Evolutionary conservation across 2,888 invertebrate species (phyloP).

Genomic region (Belgica antarctica): DNA sequence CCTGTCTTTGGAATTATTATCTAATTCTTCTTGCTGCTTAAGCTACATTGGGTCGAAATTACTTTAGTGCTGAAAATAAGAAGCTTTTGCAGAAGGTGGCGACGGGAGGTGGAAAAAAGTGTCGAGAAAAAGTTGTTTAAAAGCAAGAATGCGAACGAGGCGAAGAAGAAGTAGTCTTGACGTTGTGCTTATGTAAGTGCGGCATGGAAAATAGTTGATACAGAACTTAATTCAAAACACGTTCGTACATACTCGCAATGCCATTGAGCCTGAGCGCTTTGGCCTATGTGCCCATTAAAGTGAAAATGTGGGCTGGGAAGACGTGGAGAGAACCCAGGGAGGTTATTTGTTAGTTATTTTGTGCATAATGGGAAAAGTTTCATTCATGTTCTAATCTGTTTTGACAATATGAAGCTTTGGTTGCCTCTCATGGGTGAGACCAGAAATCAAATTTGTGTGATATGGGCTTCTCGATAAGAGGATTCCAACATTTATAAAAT

Average conservation of each 20-base stretch:
- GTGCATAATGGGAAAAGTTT: conserved; percentile 6
- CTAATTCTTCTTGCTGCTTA: neutral
- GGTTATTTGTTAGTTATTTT: neutral
- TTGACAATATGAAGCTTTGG: neutral
- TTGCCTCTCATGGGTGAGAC: neutral
- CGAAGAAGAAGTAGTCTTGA: conserved; percentile 16
- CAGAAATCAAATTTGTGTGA: neutral
- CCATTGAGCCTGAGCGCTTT: neutral
- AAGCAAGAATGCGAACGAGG: neutral
- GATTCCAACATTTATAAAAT: too few relatives aligned
- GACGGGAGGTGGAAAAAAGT: neutral
- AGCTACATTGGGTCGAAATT: neutral
- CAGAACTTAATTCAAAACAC: conserved; percentile 38
- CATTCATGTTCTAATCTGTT: neutral
- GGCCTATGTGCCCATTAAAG: neutral
- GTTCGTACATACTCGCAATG: conserved; percentile 11
- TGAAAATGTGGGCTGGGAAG: neutral
- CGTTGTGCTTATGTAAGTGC: conserved; percentile 34
- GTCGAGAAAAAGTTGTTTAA: neutral
- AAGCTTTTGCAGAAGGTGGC: neutral
- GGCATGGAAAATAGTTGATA: conserved; percentile 43
- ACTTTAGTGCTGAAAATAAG: neutral
- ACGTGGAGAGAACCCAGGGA: neutral
- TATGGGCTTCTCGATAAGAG: too few relatives aligned
- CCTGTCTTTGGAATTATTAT: conserved; percentile 9